Conservation (phyloP, 2,113 vertebrate species). For the Lanius ludovicianus region DNA sequence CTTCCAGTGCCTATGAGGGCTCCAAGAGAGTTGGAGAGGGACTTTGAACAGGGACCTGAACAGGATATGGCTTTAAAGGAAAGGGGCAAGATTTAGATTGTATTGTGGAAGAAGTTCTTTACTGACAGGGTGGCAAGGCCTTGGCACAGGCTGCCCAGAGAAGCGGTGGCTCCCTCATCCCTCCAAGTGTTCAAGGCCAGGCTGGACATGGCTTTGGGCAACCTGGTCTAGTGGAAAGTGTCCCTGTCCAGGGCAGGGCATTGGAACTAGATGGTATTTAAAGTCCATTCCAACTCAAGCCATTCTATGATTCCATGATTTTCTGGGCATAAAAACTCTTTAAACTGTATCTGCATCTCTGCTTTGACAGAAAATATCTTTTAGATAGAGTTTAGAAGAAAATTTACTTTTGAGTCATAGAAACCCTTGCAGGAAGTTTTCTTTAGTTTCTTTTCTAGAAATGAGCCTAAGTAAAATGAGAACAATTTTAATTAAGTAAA, state of each 20-base stretch:
- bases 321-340: neutral
- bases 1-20: neutral
- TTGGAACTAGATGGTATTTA: neutral
- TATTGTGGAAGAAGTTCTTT: neutral
- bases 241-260: neutral
- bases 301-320: neutral
- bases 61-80: neutral
- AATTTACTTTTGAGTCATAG: neutral
- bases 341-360: neutral
- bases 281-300: neutral
- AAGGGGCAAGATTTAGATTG: neutral
- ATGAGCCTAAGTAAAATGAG: neutral
- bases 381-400: neutral
- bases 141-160: neutral
- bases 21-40: neutral
- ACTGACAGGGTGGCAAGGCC: neutral
- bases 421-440: neutral
- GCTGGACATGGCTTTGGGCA: neutral
- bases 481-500: neutral
- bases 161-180: neutral
- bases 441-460: neutral
- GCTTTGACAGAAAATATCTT: neutral
- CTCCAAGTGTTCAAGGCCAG: neutral
- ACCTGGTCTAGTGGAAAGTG: neutral
- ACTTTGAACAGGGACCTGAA: accelerated